Evolutionary conservation across 2,113 vertebrate species (phyloP).

Genomic region (Sardina pilchardus): DNA sequence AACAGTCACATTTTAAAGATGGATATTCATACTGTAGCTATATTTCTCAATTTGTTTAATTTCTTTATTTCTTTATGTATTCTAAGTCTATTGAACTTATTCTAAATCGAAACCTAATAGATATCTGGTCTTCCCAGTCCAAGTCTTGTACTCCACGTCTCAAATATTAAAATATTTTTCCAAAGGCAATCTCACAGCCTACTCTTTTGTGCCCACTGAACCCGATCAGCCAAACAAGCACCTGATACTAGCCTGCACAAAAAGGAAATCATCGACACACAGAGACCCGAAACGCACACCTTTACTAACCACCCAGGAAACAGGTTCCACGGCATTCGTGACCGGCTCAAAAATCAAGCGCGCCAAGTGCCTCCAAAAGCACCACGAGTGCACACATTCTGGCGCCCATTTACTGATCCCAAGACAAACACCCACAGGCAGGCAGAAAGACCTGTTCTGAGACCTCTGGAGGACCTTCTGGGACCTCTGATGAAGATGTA

Average conservation of each 20-base stretch:
- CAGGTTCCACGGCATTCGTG: constrained; percentile 62
- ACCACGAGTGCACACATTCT: background rate
- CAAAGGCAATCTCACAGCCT: background rate
- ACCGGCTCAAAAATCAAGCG: constrained; percentile 27
- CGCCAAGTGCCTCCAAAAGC: background rate
- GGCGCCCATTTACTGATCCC: no score
- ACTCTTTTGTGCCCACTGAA: constrained; percentile 39
- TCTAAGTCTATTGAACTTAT: background rate
- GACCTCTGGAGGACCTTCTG: no score
- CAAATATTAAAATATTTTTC: background rate
- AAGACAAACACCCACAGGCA: background rate
- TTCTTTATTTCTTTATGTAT: background rate
- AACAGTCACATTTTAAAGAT: background rate
- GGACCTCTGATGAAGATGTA: no score
- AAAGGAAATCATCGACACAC: constrained; percentile 40
- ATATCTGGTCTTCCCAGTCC: background rate
- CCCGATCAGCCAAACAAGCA: constrained; percentile 33
- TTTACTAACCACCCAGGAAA: constrained; percentile 55
- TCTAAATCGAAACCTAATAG: background rate
- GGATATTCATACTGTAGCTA: background rate
- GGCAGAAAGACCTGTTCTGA: constrained; percentile 25
- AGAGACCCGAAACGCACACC: constrained; percentile 46
- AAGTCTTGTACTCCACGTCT: background rate
- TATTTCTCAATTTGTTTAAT: background rate
- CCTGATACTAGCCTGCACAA: constrained; percentile 14